phyloP scores from a whole-genome alignment of 2,888 invertebrate species.

The Sympetrum striolatum region DNA sequence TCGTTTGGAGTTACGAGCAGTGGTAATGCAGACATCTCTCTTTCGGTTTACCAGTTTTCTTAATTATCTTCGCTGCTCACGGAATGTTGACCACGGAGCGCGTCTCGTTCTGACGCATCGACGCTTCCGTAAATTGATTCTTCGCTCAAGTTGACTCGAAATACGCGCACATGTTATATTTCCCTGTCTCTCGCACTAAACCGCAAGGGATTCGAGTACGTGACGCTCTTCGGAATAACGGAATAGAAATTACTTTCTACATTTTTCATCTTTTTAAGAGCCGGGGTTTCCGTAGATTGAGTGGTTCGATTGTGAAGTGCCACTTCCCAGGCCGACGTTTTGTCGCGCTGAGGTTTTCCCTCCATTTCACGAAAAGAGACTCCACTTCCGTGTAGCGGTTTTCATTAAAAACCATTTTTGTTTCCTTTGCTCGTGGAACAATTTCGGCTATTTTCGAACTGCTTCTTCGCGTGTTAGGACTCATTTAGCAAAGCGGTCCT shows the following conservation, averaged over 20 bases:
- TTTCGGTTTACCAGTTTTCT: background rate
- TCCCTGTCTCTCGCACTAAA: background rate
- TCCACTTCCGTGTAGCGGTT: no score
- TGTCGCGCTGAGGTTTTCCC: no score
- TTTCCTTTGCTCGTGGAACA: no score
- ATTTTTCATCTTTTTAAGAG: background rate
- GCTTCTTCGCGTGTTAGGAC: no score
- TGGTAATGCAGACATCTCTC: background rate
- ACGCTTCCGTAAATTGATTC: background rate
- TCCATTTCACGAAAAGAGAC: no score
- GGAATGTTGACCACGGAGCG: background rate
- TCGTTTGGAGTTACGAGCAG: background rate
- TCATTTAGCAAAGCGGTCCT: no score
- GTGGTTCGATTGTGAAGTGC: background rate
- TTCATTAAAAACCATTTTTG: no score
- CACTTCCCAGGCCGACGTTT: no score
- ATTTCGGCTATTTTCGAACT: no score
- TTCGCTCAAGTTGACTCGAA: background rate
- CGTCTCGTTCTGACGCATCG: background rate
- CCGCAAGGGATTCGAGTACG: background rate
- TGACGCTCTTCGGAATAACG: background rate
- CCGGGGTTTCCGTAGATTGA: background rate
- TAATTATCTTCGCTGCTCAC: background rate
- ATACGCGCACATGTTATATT: background rate
- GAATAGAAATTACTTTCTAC: background rate